Conservation (phyloP, 2,888 invertebrate species). For the Ennomos quercinarius region DNA sequence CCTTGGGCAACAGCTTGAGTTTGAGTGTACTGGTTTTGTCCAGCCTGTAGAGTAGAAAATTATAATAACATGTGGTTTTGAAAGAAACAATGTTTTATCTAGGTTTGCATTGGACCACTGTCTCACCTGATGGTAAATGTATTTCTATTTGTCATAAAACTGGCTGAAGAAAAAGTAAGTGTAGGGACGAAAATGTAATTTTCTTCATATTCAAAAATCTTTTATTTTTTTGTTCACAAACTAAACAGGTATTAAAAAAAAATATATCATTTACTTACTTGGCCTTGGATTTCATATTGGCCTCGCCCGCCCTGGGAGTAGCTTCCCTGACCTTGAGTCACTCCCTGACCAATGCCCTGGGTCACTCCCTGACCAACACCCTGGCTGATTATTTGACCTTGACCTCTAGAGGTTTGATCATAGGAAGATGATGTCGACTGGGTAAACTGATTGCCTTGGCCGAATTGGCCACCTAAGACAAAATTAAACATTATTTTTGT, state of each 20-base stretch:
- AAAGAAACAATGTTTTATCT: no score
- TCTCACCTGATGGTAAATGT: no score
- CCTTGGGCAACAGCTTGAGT: constrained; percentile 43
- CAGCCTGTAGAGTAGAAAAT: constrained; percentile 29
- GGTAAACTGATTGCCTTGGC: constrained; percentile 43
- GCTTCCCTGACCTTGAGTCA: constrained; percentile 49
- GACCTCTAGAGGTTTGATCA: constrained; percentile 39
- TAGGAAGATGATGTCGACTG: constrained; percentile 41
- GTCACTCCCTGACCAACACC: constrained; percentile 32
- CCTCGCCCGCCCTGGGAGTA: constrained; percentile 50
- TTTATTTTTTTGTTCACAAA: no score
- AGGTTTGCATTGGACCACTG: no score
- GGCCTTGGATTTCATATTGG: constrained; percentile 48
- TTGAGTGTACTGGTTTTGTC: constrained; percentile 41
- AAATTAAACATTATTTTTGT: constrained; percentile 2
- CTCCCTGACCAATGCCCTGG: constrained; percentile 44
- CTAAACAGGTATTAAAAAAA: background rate
- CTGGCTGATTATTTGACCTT: constrained; percentile 33
- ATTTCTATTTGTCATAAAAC: no score
- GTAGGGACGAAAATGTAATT: no score
- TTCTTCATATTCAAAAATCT: no score
- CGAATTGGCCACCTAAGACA: constrained; percentile 41
- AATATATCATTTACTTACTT: constrained; percentile 44
- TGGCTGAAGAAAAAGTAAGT: no score
- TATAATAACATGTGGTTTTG: no score